A percentile compares a stretch with the other conserved stretches of the same genome.
Evolutionary conservation across 2,888 invertebrate species (phyloP).

Genomic region (Aethes cnicana): DNA sequence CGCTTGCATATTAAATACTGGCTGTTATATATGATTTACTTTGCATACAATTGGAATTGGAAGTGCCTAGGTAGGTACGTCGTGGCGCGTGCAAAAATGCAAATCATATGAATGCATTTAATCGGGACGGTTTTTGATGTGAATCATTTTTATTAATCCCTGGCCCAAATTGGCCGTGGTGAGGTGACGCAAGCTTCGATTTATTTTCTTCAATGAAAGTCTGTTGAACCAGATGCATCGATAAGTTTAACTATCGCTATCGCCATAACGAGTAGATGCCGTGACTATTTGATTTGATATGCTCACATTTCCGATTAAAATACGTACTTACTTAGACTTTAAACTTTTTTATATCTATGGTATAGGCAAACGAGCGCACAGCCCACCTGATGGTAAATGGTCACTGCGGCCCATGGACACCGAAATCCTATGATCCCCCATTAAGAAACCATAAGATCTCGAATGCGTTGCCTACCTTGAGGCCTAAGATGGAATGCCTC

Average conservation of each 20-base stretch:
- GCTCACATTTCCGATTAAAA: constrained; percentile 17
- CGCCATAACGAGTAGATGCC: no score
- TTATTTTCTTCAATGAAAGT: constrained; percentile 17
- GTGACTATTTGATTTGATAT: constrained; percentile 20
- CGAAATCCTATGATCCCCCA: no score
- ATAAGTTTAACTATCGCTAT: constrained; percentile 16
- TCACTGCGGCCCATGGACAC: no score
- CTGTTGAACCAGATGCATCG: constrained; percentile 17
- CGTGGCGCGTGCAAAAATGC: constrained; percentile 65
- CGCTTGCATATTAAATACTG: constrained; percentile 46
- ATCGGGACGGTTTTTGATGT: constrained; percentile 31
- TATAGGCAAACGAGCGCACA: no score
- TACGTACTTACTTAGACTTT: constrained; percentile 3
- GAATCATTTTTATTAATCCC: constrained; percentile 39
- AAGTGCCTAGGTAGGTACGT: constrained; percentile 43
- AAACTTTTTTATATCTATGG: constrained; percentile 13
- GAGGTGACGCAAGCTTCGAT: constrained; percentile 13
- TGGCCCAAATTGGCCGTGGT: constrained; percentile 21
- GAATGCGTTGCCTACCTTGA: no score
- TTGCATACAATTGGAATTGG: constrained; percentile 66
- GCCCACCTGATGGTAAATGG: no score
- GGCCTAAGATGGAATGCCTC: no score
- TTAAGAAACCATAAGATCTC: no score
- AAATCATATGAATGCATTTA: constrained; percentile 37
- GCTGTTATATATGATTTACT: constrained; percentile 50